These are phyloP conservation scores for Osmerus eperlanus DNA, from an alignment of 2,113 vertebrate genomes.

Conservation along the genomic window DNA sequence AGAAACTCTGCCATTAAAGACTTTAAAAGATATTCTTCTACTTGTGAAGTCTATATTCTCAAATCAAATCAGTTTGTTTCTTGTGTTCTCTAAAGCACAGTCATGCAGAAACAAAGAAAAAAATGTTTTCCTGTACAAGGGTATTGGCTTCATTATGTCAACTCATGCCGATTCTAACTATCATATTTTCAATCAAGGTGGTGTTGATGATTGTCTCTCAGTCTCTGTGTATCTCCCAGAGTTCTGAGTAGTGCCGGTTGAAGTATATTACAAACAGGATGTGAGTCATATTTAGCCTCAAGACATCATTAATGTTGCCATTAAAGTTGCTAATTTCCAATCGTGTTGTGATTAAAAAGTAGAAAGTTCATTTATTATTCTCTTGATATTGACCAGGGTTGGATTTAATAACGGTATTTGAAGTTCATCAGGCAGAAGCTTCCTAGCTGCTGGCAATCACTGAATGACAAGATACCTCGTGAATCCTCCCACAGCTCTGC, in stretches of 20 bases:
- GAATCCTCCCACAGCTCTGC: no score
- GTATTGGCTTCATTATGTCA: background rate
- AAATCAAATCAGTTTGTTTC: background rate
- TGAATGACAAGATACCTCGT: background rate
- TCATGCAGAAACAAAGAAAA: background rate
- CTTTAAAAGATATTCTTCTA: constrained; percentile 54
- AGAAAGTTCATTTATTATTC: constrained; percentile 56
- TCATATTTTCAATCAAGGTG: background rate
- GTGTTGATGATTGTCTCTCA: no score
- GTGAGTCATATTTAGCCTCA: constrained; percentile 49
- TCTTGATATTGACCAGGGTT: constrained; percentile 49
- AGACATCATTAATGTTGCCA: constrained; percentile 57
- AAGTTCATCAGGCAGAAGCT: constrained; percentile 8
- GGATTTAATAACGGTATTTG: constrained; percentile 12
- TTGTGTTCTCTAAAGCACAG: background rate
- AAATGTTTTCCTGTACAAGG: background rate
- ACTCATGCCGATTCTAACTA: background rate
- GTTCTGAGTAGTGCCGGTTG: background rate
- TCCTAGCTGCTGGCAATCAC: constrained; percentile 37
- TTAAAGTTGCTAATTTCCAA: constrained; percentile 35
- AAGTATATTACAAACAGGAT: constrained; percentile 1
- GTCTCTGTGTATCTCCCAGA: background rate
- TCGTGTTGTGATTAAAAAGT: constrained; percentile 41
- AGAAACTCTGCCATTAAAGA: constrained; percentile 88
- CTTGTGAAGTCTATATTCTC: constrained; percentile 22